Conservation (phyloP, 2,888 invertebrate genomes). For the Callyntrura sp. region DNA sequence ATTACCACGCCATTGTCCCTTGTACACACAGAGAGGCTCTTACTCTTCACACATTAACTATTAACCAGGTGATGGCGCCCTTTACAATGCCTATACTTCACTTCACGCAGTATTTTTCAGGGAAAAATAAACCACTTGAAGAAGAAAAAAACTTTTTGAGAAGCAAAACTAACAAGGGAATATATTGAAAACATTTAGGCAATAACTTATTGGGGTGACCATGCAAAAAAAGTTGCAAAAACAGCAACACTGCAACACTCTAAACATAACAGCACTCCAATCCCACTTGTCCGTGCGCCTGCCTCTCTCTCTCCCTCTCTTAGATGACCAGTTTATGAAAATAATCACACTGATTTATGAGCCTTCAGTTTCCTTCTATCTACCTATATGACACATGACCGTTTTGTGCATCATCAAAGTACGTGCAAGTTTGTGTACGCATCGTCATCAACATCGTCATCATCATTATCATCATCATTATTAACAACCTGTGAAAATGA, state of each 20-base stretch:
- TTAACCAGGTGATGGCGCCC: too few relatives aligned
- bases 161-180: too few relatives aligned
- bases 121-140: conserved; percentile 1
- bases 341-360: conserved; percentile 58
- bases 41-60: too few relatives aligned
- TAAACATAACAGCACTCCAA: too few relatives aligned
- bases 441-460: neutral
- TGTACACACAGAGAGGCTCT: neutral
- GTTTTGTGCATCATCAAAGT: too few relatives aligned
- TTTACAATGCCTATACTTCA: too few relatives aligned
- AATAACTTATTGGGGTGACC: too few relatives aligned
- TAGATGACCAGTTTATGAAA: conserved; percentile 61
- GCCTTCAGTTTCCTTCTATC: conserved; percentile 33
- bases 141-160: neutral
- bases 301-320: conserved; percentile 31
- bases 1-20: conserved; percentile 45
- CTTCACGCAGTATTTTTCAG: too few relatives aligned
- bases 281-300: too few relatives aligned
- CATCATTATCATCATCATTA: too few relatives aligned
- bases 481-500: too few relatives aligned
- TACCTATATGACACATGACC: conserved; percentile 14
- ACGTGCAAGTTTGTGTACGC: conserved; percentile 13
- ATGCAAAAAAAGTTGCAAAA: neutral
- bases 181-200: too few relatives aligned
- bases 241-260: neutral